These are phyloP conservation scores for Caenorhabditis inopinata DNA, from an alignment of 1,140 invertebrate species.

Conservation along the genomic window DNA sequence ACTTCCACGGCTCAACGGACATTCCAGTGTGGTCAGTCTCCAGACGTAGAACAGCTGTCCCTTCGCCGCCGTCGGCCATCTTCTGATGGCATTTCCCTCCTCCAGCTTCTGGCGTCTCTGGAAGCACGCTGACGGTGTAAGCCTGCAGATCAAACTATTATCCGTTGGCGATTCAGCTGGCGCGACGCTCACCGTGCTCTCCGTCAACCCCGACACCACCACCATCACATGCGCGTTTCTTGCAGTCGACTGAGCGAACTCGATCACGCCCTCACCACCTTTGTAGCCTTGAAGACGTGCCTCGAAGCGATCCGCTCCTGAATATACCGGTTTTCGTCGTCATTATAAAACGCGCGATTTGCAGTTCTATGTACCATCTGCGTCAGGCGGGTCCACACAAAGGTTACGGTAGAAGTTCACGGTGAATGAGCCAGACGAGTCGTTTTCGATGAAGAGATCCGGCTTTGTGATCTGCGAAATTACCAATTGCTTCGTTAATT, in stretches of 20 bases:
- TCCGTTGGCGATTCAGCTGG: no score
- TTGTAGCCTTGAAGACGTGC: slow-evolving; percentile 11
- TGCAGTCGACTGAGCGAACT: background rate
- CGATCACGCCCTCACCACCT: slow-evolving; percentile 6
- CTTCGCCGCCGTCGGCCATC: background rate
- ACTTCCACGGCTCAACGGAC: background rate
- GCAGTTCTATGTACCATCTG: background rate
- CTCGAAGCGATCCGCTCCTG: background rate
- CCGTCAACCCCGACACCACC: background rate
- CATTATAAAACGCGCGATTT: background rate
- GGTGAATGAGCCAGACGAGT: background rate
- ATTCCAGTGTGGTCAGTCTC: slow-evolving; percentile 17
- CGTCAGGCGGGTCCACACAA: slow-evolving; percentile 23
- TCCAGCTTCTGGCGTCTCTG: background rate
- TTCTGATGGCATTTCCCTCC: background rate
- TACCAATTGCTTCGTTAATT: background rate
- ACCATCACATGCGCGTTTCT: slow-evolving; percentile 20
- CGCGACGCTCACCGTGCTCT: background rate
- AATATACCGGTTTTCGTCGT: background rate
- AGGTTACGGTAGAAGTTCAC: slow-evolving; percentile 16
- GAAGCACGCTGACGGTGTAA: background rate
- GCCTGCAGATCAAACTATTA: no score
- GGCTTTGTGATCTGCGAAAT: background rate
- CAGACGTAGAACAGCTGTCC: background rate
- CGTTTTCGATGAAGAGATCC: slow-evolving; percentile 23